Evolutionary conservation across 2,888 invertebrate genomes (phyloP).

Genomic region (Agrenia bidenticulata): DNA sequence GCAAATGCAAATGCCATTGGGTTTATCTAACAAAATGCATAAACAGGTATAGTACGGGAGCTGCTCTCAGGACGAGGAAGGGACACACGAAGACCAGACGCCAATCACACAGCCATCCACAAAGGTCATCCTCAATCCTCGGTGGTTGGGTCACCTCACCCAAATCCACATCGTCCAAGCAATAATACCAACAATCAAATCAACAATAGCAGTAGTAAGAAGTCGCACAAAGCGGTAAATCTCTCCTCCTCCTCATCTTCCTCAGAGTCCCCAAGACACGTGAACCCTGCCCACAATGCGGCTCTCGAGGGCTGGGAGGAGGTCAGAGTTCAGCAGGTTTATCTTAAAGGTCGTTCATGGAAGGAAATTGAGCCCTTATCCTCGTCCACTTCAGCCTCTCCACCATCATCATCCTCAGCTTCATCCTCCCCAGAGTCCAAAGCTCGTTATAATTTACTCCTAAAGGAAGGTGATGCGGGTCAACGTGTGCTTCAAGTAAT

Average conservation of each 20-base stretch:
- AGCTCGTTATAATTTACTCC: too few species aligned
- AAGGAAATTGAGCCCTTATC: constrained; percentile 9
- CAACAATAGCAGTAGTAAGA: constrained; percentile 6
- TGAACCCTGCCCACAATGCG: background rate
- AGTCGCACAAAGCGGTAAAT: background rate
- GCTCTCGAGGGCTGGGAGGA: constrained; percentile 16
- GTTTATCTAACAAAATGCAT: too few species aligned
- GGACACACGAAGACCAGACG: constrained; percentile 1
- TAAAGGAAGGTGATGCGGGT: constrained; percentile 20
- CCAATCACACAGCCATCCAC: too few species aligned
- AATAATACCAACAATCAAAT: constrained; percentile 11
- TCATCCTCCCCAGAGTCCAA: background rate
- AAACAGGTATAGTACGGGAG: constrained; percentile 39
- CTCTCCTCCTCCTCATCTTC: background rate
- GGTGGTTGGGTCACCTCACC: too few species aligned
- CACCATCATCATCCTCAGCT: constrained; percentile 18
- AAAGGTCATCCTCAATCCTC: too few species aligned
- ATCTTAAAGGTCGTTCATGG: constrained; percentile 18
- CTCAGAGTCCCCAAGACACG: constrained; percentile 5
- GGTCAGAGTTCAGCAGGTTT: constrained; percentile 17
- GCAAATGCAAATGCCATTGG: too few species aligned
- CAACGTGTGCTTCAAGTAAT: constrained; percentile 17
- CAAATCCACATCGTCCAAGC: too few species aligned
- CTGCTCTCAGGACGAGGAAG: constrained; percentile 39
- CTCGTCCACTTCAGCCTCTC: background rate